phyloP scores from a whole-genome alignment of 1,140 invertebrate species.

The Grapholita molesta region DNA sequence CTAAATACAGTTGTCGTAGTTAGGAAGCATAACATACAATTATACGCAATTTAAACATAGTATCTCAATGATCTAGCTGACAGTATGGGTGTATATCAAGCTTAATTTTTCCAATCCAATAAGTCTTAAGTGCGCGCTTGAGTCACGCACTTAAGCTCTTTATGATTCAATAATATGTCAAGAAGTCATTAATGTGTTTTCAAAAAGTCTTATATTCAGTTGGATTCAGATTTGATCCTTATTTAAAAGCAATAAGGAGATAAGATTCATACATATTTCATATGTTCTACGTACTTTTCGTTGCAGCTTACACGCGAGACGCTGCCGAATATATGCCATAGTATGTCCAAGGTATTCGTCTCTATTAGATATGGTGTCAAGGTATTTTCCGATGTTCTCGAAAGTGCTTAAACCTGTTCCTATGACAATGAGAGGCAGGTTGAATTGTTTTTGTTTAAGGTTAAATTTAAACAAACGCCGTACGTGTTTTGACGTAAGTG shows the following conservation, averaged over 20 bases:
- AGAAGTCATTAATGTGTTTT: not conserved
- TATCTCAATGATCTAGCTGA: not conserved
- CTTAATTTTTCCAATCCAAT: not conserved
- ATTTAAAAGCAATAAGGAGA: not conserved
- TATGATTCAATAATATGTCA: not conserved
- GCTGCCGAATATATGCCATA: not conserved
- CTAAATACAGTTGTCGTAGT: not conserved
- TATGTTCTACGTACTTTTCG: not conserved
- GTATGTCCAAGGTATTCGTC: conserved; percentile 1
- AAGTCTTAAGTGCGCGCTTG: not conserved
- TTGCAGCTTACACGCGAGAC: not conserved
- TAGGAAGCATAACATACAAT: conserved; percentile 1
- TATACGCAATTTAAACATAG: not conserved
- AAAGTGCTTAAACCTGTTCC: conserved; percentile 7
- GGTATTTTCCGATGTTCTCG: conserved; percentile 8
- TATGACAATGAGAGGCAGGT: conserved; percentile 7
- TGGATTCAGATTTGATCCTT: not conserved
- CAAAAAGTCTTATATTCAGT: not conserved
- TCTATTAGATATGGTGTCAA: conserved; percentile 8
- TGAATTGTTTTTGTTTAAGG: not conserved
- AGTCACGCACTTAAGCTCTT: not conserved
- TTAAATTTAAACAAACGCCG: not conserved
- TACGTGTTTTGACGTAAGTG: not conserved
- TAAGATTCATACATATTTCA: not conserved
- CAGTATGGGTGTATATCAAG: not conserved